Conservation (phyloP, 2,888 invertebrate genomes). For the Hartigia nigra region DNA sequence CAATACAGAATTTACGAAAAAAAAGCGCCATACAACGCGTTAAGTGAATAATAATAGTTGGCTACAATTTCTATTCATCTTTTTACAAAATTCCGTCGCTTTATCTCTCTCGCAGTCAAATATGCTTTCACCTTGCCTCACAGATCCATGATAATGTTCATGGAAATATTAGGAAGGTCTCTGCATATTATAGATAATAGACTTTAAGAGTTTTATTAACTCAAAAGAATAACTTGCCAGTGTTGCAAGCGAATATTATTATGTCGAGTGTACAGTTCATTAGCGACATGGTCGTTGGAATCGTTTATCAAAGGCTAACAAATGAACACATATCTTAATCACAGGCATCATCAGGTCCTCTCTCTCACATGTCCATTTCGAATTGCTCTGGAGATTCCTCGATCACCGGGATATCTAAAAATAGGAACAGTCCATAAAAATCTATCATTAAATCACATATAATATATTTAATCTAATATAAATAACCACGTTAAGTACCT, state of each 20-base stretch:
- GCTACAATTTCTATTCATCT: slow-evolving; percentile 11
- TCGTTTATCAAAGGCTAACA: slow-evolving; percentile 7
- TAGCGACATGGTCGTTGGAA: neutral
- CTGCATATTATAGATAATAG: slow-evolving; percentile 2
- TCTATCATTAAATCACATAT: neutral
- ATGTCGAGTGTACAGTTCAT: neutral
- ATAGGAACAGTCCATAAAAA: slow-evolving; percentile 6
- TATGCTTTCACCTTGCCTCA: neutral
- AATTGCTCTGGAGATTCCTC: slow-evolving; percentile 65
- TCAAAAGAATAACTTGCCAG: neutral
- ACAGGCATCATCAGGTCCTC: slow-evolving; percentile 29
- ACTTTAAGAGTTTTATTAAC: neutral
- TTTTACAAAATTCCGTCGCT: slow-evolving; percentile 18
- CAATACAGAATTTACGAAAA: slow-evolving; percentile 27
- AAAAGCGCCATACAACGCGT: neutral
- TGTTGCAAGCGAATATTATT: neutral
- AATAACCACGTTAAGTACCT: slow-evolving; percentile 25
- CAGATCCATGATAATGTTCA: neutral
- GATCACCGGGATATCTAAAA: slow-evolving; percentile 50
- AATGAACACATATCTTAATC: slow-evolving; percentile 47
- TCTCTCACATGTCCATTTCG: slow-evolving; percentile 65
- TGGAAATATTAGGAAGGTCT: neutral
- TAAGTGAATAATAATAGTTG: neutral
- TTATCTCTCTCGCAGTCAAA: neutral
- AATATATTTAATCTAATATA: neutral